Conservation (phyloP, 2,888 invertebrate species). For the Lingula anatina region DNA sequence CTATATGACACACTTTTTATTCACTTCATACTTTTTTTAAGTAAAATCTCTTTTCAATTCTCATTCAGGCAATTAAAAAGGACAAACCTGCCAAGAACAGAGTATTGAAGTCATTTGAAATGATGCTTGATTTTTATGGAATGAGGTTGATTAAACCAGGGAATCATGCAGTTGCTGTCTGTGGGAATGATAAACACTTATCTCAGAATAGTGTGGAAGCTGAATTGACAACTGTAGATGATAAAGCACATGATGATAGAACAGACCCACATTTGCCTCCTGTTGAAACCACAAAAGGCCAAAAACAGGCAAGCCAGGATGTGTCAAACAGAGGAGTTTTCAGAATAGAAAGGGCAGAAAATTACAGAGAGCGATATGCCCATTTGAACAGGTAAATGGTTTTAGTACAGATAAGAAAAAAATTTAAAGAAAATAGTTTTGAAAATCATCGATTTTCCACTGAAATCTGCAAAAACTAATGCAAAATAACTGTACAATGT, state of each 20-base stretch:
- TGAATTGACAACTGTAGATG: constrained; percentile 17
- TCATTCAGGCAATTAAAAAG: constrained; percentile 24
- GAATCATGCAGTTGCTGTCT: too few species aligned
- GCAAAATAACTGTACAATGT: constrained; percentile 11
- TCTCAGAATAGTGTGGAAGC: too few species aligned
- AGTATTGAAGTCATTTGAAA: constrained; percentile 32
- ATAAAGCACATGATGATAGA: too few species aligned
- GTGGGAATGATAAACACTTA: too few species aligned
- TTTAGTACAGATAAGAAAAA: constrained; percentile 7
- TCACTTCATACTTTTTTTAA: not conserved
- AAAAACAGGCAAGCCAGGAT: too few species aligned
- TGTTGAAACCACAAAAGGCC: too few species aligned
- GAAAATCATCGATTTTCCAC: too few species aligned
- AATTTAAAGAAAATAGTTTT: too few species aligned
- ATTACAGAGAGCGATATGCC: constrained; percentile 29
- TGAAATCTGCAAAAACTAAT: too few species aligned
- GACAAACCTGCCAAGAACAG: constrained; percentile 18
- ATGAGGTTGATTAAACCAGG: too few species aligned
- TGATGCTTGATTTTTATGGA: constrained; percentile 49
- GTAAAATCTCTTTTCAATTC: not conserved
- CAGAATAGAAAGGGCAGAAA: constrained; percentile 23
- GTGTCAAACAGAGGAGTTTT: too few species aligned
- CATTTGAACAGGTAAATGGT: constrained; percentile 32
- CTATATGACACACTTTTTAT: not conserved
- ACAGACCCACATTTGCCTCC: too few species aligned